These are phyloP conservation scores for Sciurus vulgaris DNA, from an alignment of 2,797 vertebrate genomes.

Conservation along the genomic window DNA sequence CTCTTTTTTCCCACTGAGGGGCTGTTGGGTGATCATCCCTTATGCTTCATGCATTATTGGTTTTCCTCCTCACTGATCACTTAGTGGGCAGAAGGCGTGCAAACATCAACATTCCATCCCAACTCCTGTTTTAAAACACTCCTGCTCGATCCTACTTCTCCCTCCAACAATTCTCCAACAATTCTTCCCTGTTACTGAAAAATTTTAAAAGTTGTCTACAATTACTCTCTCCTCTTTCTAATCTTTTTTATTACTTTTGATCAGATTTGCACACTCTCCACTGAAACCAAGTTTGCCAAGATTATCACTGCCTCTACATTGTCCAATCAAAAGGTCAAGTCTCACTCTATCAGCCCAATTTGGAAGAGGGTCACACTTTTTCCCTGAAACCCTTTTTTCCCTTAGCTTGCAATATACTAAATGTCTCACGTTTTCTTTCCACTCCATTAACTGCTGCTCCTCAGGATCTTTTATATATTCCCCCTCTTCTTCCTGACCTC, in stretches of 20 bases:
- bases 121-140: neutral
- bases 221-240: neutral
- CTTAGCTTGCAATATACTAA: neutral
- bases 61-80: neutral
- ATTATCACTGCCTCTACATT: neutral
- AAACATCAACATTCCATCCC: neutral
- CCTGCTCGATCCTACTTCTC: neutral
- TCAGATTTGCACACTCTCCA: neutral
- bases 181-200: neutral
- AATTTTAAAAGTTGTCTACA: neutral
- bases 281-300: neutral
- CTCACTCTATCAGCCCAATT: neutral
- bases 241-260: neutral
- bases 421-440: neutral
- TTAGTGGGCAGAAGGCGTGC: rapidly evolving
- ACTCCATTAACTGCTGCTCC: neutral
- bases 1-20: too few relatives aligned
- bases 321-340: neutral
- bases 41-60: neutral
- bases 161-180: too few relatives aligned
- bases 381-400: neutral
- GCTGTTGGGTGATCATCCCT: neutral
- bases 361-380: neutral
- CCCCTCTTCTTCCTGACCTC: neutral
- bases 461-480: neutral